Base-by-base conservation (phyloP, 2,797 vertebrate species). In the Xyrichtys novacula region DNA sequence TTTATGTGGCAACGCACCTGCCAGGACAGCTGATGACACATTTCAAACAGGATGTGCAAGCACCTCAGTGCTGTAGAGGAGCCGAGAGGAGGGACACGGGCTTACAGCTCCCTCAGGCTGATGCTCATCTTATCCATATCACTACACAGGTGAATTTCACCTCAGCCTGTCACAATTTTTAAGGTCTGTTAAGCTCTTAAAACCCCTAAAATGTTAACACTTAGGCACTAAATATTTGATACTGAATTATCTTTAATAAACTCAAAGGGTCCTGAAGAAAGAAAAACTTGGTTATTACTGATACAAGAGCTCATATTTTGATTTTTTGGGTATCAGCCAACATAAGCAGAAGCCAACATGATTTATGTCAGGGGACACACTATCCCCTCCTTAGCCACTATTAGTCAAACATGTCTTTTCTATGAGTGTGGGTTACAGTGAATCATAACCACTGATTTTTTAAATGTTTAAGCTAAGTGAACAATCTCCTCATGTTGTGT, bases 1-100 rank as follows among this genome's bases (percentile, higher is more conserved):
- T 88, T 91, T 82, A 77, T 83, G 82, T 80, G 84, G 84, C 81
- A 73, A 90, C 86, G 48, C 76, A 87, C 83, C 88, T 89, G 78
- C 86, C 87, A 86, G 73, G 87, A 91, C 89, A 86, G 85, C 87
- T 88, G 89, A 93, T 87, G 93, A 91, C 91, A 91, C 85, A 81
- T 86, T 91, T 91, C 84, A 80, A 80, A 84, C 76, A 73, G 80
- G 78, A 85, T 32, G 47, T 85, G 82, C 65, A 64, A 88, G 78
- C 78, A 69, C 78, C 71, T 71, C 62, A 79, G 77, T 40, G 65
- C 78, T 78, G 74, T 76, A 74, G 83, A 87, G 83, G 73, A 86
- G 70, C 57, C 52, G 53, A 82, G 66, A 57, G 64, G 67, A 71
- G 73, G 62, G 75, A 55, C 46, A 69, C 67, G 11, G 29, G 74